phyloP scores from a whole-genome alignment of 2,797 vertebrate genomes.

The Pampus argenteus region DNA sequence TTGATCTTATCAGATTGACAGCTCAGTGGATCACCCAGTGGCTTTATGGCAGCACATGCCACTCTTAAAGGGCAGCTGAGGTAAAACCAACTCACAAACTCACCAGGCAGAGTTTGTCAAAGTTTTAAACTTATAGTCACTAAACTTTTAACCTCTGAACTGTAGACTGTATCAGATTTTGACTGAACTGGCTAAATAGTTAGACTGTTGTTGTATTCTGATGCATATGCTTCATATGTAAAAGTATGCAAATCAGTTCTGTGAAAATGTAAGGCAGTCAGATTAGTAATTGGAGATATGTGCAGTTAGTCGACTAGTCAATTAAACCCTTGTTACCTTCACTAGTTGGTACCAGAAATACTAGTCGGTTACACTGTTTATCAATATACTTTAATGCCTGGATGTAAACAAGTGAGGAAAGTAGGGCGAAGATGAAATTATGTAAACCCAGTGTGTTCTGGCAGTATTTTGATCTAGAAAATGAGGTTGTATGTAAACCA shows the following conservation, averaged over 20 bases:
- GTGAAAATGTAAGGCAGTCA: background rate
- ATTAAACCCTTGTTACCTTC: too few relatives aligned
- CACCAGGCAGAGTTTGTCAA: background rate
- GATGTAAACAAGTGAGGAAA: too few relatives aligned
- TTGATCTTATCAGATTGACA: constrained; percentile 51
- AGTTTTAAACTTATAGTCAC: background rate
- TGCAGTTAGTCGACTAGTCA: too few relatives aligned
- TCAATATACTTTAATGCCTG: too few relatives aligned
- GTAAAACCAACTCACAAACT: constrained; percentile 12
- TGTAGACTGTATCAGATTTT: background rate
- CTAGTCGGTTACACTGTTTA: too few relatives aligned
- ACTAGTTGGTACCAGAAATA: too few relatives aligned
- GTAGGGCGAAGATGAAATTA: too few relatives aligned
- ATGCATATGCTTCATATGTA: background rate
- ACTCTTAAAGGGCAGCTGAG: constrained; percentile 40
- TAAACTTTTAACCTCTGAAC: background rate
- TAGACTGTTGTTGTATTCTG: background rate
- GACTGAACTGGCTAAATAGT: background rate
- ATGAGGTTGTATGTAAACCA: too few relatives aligned
- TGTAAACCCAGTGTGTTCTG: too few relatives aligned
- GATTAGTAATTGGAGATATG: too few relatives aligned
- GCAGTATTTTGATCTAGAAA: too few relatives aligned
- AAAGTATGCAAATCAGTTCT: constrained; percentile 16
- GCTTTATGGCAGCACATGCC: constrained; percentile 42
- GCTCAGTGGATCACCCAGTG: constrained; percentile 47